Percentiles rank a stretch among this genome's conserved stretches.
Conservation (phyloP, 2,797 vertebrate genomes). For the Carcharodon carcharias region DNA sequence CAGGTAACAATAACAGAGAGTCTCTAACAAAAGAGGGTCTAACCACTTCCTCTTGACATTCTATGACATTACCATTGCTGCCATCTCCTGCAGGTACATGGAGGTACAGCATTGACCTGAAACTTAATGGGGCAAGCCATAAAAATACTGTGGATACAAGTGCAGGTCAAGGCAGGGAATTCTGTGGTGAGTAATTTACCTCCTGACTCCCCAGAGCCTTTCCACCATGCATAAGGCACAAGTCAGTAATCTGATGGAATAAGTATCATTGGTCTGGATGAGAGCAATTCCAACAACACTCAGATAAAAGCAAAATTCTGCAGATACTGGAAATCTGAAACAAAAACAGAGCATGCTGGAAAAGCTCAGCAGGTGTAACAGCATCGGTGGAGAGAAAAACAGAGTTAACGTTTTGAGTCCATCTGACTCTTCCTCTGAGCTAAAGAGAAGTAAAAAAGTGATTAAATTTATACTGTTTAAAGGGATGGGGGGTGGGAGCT, state of each 20-base stretch:
- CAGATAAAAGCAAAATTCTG: too few species aligned
- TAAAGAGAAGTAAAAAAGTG: too few species aligned
- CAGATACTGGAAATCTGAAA: too few species aligned
- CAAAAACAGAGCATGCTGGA: too few species aligned
- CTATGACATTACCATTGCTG: background rate
- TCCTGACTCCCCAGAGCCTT: background rate
- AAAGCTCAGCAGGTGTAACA: too few species aligned
- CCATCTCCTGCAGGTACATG: background rate
- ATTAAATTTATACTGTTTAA: too few species aligned
- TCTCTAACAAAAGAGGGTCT: background rate
- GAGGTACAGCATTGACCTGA: background rate
- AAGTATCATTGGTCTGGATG: background rate
- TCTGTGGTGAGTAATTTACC: background rate
- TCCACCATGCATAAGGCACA: background rate
- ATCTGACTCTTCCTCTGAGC: too few species aligned
- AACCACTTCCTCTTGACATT: background rate
- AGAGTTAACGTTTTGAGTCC: too few species aligned
- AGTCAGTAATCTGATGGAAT: background rate
- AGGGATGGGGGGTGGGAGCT: too few species aligned
- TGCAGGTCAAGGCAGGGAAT: background rate
- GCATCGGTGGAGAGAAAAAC: too few species aligned
- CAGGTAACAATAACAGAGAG: background rate
- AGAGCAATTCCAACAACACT: background rate
- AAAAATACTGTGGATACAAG: background rate
- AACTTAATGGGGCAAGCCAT: background rate